Conservation (phyloP, 2,113 vertebrate genomes). For the Apeltes quadracus region DNA sequence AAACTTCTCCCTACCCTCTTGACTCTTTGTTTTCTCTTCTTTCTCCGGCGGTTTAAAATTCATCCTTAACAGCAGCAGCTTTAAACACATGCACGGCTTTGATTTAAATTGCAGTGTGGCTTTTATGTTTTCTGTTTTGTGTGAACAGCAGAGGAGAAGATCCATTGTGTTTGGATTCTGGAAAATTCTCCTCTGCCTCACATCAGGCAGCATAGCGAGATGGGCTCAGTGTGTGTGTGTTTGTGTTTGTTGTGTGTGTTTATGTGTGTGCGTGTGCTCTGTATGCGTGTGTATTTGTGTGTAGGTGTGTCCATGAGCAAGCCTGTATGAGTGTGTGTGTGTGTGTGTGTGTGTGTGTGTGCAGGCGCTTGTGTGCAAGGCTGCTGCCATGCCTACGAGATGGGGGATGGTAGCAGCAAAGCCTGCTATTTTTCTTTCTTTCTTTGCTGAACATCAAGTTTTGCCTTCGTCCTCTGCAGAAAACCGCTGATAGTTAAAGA, state of each 20-base stretch:
- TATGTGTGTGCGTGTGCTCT: constrained; percentile 18
- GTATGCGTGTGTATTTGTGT: constrained; percentile 31
- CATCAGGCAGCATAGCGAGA: constrained; percentile 75
- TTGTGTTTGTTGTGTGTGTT: constrained; percentile 18
- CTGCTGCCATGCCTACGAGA: constrained; percentile 79
- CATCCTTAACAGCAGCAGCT: constrained; percentile 33
- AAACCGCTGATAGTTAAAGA: constrained; percentile 45
- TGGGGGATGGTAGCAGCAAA: constrained; percentile 78
- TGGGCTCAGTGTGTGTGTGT: constrained; percentile 39
- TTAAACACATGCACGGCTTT: constrained; percentile 37
- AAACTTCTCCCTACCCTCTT: constrained; percentile 23
- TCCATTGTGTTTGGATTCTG: constrained; percentile 75
- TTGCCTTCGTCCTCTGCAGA: constrained; percentile 58
- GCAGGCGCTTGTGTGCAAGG: constrained; percentile 63
- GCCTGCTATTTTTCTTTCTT: constrained; percentile 77
- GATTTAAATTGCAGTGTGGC: constrained; percentile 46
- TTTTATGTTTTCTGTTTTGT: constrained; percentile 43
- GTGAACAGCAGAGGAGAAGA: constrained; percentile 48
- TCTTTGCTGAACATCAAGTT: constrained; percentile 77
- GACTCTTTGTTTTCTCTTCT: not conserved
- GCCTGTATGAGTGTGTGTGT: constrained; percentile 13
- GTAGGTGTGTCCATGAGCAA: constrained; percentile 16
- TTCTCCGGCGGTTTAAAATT: constrained; percentile 18
- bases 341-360: constrained; percentile 46
- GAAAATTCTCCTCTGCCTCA: constrained; percentile 74